Percentiles rank a stretch among this genome's conserved stretches.
These are phyloP conservation scores for Cryptoleucopteryx plumbea DNA, from an alignment of 2,113 vertebrate species.

Conservation along the genomic window DNA sequence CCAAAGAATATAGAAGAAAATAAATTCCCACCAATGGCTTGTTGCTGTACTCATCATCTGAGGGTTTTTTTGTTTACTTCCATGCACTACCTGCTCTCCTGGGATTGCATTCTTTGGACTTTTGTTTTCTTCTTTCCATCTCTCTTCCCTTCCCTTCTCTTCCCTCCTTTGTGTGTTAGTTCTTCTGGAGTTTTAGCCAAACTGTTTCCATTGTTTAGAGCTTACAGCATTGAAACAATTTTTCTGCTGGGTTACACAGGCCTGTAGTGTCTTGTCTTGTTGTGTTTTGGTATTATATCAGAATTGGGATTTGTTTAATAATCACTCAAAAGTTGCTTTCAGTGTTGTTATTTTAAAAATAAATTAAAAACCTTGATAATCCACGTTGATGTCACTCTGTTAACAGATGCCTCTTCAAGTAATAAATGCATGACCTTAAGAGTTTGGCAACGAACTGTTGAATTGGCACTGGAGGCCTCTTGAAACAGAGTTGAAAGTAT, in stretches of 20 bases:
- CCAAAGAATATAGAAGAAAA: background rate
- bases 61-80: background rate
- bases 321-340: background rate
- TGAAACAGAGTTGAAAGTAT: background rate
- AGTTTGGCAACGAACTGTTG: background rate
- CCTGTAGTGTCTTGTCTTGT: background rate
- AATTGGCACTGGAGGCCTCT: background rate
- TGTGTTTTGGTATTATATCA: background rate
- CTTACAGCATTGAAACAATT: accelerated
- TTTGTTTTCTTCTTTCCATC: background rate
- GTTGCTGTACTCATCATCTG: background rate
- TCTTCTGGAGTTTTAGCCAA: background rate
- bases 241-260: background rate
- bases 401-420: background rate
- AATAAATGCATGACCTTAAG: background rate
- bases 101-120: background rate
- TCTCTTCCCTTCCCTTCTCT: background rate
- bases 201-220: background rate
- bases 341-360: background rate
- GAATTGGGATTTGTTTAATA: background rate
- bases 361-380: background rate
- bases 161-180: background rate
- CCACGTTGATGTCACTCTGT: background rate
- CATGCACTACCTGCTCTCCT: background rate
- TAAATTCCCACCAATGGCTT: background rate